These are phyloP conservation scores for Aporophyla lueneburgensis DNA, from an alignment of 2,888 invertebrate species.

Conservation along the genomic window DNA sequence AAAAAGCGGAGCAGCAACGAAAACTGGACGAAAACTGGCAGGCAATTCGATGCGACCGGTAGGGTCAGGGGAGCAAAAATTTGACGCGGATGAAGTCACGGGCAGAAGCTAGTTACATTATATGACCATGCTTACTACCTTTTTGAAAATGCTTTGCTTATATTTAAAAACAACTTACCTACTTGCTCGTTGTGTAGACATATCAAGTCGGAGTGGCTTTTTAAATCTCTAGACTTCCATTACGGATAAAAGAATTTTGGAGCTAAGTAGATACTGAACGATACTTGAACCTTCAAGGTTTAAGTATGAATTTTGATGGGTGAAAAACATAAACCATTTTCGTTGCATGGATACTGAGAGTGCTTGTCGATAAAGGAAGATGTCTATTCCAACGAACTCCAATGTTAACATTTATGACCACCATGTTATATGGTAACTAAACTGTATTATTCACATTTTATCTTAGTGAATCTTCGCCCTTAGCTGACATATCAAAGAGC, in stretches of 20 bases:
- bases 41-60: too few relatives aligned
- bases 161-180: not conserved
- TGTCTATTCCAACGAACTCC: not conserved
- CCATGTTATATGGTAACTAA: too few relatives aligned
- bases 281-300: not conserved
- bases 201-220: not conserved
- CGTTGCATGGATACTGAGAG: too few relatives aligned
- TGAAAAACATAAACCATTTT: not conserved
- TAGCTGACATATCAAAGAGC: conserved; percentile 12
- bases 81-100: too few relatives aligned
- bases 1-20: too few relatives aligned
- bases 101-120: too few relatives aligned
- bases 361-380: too few relatives aligned
- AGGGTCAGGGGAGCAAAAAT: too few relatives aligned
- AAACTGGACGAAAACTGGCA: too few relatives aligned
- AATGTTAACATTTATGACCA: not conserved
- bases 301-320: not conserved
- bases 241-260: not conserved
- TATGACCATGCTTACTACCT: too few relatives aligned
- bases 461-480: not conserved
- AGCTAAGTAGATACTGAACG: not conserved
- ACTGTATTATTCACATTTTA: not conserved
- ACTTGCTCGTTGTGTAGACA: not conserved
- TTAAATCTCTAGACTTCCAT: not conserved
- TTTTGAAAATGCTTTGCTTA: not conserved